phyloP scores from a whole-genome alignment of 2,888 invertebrate species.

The Acanthosepion esculentum region DNA sequence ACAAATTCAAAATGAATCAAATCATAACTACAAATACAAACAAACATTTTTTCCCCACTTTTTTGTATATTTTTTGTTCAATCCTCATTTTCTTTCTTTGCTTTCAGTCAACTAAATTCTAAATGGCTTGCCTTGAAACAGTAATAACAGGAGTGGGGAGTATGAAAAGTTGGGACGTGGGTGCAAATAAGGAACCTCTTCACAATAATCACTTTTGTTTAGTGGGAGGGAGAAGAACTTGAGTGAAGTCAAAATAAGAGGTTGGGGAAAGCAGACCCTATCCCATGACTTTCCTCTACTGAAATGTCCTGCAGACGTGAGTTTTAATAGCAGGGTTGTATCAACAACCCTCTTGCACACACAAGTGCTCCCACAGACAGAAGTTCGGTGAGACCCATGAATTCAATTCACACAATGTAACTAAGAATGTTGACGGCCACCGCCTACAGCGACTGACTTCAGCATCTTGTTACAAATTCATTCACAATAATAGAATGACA shows the following conservation, averaged over 20 bases:
- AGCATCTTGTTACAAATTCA: neutral
- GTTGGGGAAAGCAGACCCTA: neutral
- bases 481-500: neutral
- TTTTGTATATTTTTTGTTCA: neutral
- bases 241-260: neutral
- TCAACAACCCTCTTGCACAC: constrained; percentile 22
- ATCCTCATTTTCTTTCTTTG: neutral
- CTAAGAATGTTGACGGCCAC: neutral
- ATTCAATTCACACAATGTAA: neutral
- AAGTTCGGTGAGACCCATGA: neutral
- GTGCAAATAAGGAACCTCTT: neutral
- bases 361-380: neutral
- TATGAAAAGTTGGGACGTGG: neutral
- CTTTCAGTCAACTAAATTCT: neutral
- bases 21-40: neutral
- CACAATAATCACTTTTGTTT: neutral
- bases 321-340: constrained; percentile 12
- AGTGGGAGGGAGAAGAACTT: neutral
- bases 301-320: neutral
- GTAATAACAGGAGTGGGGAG: neutral
- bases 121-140: neutral
- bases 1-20: too few relatives aligned
- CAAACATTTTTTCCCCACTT: too few relatives aligned
- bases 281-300: neutral
- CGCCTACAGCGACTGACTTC: neutral